Conservation (phyloP, 2,113 vertebrate genomes). For the Pedetes capensis region DNA sequence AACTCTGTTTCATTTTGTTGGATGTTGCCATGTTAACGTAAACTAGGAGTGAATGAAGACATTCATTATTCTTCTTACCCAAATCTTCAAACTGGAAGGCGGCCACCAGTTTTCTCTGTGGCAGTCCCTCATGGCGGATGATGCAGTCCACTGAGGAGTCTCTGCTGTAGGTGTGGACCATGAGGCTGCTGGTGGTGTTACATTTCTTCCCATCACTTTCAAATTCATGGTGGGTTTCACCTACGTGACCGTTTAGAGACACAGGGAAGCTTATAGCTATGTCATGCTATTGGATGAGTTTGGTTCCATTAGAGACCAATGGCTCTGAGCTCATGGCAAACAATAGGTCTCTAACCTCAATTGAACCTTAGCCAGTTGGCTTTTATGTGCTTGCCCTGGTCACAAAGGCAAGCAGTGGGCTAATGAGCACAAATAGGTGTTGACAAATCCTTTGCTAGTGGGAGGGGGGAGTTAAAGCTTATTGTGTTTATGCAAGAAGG, state of each 20-base stretch:
- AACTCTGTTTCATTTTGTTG: background rate
- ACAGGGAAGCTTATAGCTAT: background rate
- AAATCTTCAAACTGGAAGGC: constrained; percentile 68
- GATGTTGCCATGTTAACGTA: background rate
- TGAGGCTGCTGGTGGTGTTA: constrained; percentile 73
- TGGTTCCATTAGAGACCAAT: background rate
- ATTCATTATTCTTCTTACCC: constrained; percentile 28
- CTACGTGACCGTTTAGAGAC: constrained; percentile 46
- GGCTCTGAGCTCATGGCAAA: background rate
- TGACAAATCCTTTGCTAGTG: background rate
- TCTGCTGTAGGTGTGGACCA: background rate
- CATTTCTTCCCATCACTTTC: constrained; percentile 78
- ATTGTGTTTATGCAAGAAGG: background rate
- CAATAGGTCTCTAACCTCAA: background rate
- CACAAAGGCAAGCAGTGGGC: background rate
- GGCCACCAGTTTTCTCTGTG: background rate
- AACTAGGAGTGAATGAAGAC: background rate
- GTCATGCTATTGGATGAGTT: background rate
- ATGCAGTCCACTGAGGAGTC: constrained; percentile 68
- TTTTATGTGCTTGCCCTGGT: background rate
- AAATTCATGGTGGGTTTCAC: constrained; percentile 69
- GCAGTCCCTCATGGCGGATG: constrained; percentile 72
- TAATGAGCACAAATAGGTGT: background rate
- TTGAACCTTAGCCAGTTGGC: background rate
- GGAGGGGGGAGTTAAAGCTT: background rate